Percentiles rank a stretch among this genome's conserved stretches.
phyloP scores from a whole-genome alignment of 2,888 invertebrate species.

The Himalopsyche tibetana region DNA sequence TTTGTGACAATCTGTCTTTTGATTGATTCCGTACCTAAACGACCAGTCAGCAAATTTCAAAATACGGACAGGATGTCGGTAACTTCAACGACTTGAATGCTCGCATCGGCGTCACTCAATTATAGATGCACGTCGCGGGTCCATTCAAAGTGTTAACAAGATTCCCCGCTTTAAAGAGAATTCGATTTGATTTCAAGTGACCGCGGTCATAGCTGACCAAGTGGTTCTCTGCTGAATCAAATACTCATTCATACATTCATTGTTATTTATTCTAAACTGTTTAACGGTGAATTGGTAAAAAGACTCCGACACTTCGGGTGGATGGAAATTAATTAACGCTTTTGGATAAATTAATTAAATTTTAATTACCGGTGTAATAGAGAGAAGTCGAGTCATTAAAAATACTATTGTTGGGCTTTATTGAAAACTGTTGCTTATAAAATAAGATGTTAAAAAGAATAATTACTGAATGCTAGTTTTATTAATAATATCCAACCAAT shows the following conservation, averaged over 20 bases:
- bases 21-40: slow-evolving; percentile 25
- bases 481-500: no score
- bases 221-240: background rate
- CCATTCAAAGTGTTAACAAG: slow-evolving; percentile 30
- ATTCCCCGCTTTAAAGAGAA: slow-evolving; percentile 15
- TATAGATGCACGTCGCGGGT: slow-evolving; percentile 2
- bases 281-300: background rate
- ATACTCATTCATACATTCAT: slow-evolving; percentile 19
- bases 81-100: slow-evolving; percentile 30
- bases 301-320: slow-evolving; percentile 18
- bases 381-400: background rate
- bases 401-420: background rate
- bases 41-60: slow-evolving; percentile 16
- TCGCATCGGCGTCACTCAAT: slow-evolving; percentile 26
- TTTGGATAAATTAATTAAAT: background rate
- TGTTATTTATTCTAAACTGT: slow-evolving; percentile 9
- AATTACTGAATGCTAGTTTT: no score
- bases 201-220: background rate
- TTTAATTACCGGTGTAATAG: background rate
- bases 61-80: slow-evolving; percentile 28
- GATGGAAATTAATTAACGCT: background rate
- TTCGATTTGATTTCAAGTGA: slow-evolving; percentile 14
- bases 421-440: background rate
- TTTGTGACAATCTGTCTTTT: slow-evolving; percentile 18
- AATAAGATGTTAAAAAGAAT: no score